phyloP scores from a whole-genome alignment of 2,888 invertebrate species.

The Yponomeuta evonymella region DNA sequence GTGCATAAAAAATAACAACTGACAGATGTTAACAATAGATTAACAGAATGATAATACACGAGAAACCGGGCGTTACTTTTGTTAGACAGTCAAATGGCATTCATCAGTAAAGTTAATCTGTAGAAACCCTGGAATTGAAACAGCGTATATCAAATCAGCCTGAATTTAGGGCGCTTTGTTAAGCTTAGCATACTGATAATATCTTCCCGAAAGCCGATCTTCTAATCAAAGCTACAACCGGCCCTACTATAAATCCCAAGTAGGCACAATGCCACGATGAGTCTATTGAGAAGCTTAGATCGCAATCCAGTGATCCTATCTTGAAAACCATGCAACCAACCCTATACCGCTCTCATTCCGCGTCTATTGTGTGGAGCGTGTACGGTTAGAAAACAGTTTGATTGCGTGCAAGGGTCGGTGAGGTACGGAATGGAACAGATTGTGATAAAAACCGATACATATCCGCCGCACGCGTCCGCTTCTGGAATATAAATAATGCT shows the following conservation, averaged over 20 bases:
- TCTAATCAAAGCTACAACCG: neutral
- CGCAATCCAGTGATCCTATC: neutral
- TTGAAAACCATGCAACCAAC: neutral
- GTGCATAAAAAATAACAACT: too few species aligned
- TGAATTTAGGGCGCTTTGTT: too few species aligned
- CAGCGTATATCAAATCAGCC: too few species aligned
- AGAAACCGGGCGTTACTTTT: too few species aligned
- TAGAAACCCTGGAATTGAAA: too few species aligned
- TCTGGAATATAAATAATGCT: constrained; percentile 42
- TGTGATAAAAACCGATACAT: constrained; percentile 49
- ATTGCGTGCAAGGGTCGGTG: neutral
- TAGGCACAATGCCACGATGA: neutral
- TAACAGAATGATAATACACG: too few species aligned
- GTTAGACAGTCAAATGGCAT: too few species aligned
- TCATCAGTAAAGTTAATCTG: too few species aligned
- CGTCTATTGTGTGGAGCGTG: neutral
- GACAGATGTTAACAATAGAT: too few species aligned
- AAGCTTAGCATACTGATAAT: too few species aligned
- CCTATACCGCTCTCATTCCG: neutral
- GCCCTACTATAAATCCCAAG: neutral
- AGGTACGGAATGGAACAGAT: neutral
- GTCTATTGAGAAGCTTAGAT: neutral
- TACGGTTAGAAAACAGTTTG: neutral
- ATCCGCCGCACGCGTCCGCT: constrained; percentile 28
- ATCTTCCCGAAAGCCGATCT: too few species aligned